Conservation (phyloP, 53 echinoderm and acorn worm species). For the Luidia sarsii region DNA sequence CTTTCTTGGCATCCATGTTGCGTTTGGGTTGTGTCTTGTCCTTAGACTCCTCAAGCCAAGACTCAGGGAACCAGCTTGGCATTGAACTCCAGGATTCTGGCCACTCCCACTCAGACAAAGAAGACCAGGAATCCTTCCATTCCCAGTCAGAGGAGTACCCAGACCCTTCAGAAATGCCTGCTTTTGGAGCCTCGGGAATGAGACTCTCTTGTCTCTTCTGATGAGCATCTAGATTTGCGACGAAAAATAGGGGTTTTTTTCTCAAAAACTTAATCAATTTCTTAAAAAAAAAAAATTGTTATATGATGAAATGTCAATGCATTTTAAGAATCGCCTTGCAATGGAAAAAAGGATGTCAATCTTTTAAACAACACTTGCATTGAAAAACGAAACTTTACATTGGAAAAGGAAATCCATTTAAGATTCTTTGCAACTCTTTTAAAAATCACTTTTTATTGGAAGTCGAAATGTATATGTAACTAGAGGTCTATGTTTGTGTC, state of each 20-base stretch:
- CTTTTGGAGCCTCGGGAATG: background rate
- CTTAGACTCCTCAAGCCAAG: background rate
- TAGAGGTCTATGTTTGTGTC: too few relatives aligned
- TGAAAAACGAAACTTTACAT: too few relatives aligned
- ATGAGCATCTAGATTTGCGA: background rate
- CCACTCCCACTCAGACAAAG: slow-evolving; percentile 17
- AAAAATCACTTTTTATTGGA: too few relatives aligned
- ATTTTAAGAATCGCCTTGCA: background rate
- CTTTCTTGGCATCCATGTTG: background rate
- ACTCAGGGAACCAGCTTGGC: slow-evolving; percentile 8
- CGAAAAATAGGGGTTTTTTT: background rate
- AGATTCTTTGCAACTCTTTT: too few relatives aligned
- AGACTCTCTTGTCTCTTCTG: background rate
- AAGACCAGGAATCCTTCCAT: background rate
- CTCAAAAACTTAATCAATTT: background rate
- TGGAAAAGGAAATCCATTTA: too few relatives aligned
- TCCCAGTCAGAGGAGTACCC: background rate
- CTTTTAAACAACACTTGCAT: too few relatives aligned
- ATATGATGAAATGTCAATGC: background rate
- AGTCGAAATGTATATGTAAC: too few relatives aligned
- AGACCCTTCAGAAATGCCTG: background rate
- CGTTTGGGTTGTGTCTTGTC: too few relatives aligned
- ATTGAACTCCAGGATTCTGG: background rate
- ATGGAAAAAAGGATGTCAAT: too few relatives aligned
- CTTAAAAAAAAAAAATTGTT: background rate